phyloP scores from a whole-genome alignment of 2,888 invertebrate species.

The Boloria euphrosyne region DNA sequence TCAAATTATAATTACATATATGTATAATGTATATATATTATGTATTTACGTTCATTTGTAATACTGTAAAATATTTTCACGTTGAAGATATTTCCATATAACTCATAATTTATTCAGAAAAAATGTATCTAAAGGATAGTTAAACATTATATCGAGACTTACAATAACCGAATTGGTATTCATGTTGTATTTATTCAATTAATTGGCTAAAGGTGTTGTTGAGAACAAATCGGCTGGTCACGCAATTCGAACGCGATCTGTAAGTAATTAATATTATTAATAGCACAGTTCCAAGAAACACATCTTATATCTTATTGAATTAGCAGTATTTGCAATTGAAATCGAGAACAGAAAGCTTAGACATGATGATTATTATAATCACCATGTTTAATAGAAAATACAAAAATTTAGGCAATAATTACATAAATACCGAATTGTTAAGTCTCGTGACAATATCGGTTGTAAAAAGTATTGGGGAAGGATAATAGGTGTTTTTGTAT shows the following conservation, averaged over 20 bases:
- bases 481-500: not conserved
- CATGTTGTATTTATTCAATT: constrained; percentile 17
- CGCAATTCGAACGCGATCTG: constrained; percentile 19
- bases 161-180: constrained; percentile 7
- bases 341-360: no score
- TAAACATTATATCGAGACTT: constrained; percentile 41
- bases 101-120: not conserved
- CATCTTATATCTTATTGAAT: constrained; percentile 2
- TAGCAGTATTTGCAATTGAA: not conserved
- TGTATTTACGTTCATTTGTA: no score
- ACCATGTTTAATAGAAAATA: no score
- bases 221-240: constrained; percentile 13
- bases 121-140: constrained; percentile 10
- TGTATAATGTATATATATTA: no score
- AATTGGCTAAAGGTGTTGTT: constrained; percentile 11
- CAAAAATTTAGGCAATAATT: no score
- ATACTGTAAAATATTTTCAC: no score
- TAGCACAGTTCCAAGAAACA: not conserved
- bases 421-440: no score
- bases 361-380: no score
- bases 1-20: no score
- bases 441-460: not conserved
- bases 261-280: constrained; percentile 17
- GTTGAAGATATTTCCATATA: not conserved
- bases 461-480: not conserved